Percentiles rank a stretch among this genome's conserved stretches.
Conservation (phyloP, 2,113 vertebrate species). For the Carassius auratus region DNA sequence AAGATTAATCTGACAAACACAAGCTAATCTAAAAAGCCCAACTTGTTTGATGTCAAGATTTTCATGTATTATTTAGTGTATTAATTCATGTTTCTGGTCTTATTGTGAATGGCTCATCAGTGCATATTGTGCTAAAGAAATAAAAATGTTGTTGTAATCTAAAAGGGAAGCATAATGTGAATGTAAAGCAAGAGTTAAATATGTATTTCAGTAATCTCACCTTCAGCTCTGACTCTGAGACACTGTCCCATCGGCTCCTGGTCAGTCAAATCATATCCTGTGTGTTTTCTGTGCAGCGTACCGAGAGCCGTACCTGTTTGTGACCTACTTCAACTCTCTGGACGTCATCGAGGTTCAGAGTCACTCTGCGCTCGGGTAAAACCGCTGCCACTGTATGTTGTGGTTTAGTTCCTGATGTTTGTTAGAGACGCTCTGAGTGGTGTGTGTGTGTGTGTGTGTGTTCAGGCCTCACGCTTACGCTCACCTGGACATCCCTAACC, state of each 20-base stretch:
- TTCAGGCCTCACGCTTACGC: slow-evolving; percentile 89
- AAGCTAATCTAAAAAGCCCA: not conserved
- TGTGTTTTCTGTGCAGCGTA: not conserved
- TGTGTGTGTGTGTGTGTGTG: slow-evolving; percentile 18
- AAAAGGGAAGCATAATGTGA: too few species aligned
- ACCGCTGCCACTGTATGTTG: not conserved
- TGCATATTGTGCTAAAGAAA: not conserved
- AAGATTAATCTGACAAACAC: not conserved
- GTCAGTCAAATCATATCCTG: too few species aligned
- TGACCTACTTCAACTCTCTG: slow-evolving; percentile 97
- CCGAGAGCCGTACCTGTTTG: too few species aligned
- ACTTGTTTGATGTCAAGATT: not conserved
- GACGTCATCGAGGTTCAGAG: slow-evolving; percentile 98
- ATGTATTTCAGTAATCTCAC: not conserved
- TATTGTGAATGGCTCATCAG: not conserved
- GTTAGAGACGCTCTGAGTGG: not conserved
- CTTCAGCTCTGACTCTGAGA: not conserved
- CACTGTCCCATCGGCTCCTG: too few species aligned
- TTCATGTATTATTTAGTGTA: not conserved
- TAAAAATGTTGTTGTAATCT: not conserved
- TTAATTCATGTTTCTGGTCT: not conserved
- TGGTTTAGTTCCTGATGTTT: not conserved
- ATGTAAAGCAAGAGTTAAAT: not conserved
- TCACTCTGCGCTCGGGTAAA: slow-evolving; percentile 91
- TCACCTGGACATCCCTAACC: slow-evolving; percentile 95